Conservation (phyloP, 30 jellyfish, hydroid and myxozoan species). For the Aurelia sp. region DNA sequence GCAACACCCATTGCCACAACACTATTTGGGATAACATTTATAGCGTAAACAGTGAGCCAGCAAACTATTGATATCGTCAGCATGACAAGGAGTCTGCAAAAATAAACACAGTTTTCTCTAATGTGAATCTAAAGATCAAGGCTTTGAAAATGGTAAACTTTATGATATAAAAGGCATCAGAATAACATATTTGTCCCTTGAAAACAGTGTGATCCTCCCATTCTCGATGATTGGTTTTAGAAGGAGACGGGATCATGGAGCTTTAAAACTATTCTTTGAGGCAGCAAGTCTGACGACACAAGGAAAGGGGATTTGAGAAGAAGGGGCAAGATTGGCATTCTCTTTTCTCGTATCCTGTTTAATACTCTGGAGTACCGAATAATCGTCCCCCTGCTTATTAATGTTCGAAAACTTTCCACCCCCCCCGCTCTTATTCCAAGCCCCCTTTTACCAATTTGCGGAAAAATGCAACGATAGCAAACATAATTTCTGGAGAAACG, state of each 20-base stretch:
- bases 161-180: no score
- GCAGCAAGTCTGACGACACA: constrained; percentile 38
- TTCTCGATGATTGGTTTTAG: background rate
- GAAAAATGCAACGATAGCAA: no score
- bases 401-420: no score
- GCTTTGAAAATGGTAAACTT: background rate
- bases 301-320: constrained; percentile 20
- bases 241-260: background rate
- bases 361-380: no score
- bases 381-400: no score
- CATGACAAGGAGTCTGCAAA: background rate
- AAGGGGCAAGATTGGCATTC: background rate
- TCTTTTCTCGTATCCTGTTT: no score
- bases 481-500: no score
- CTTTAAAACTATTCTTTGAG: background rate
- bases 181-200: no score
- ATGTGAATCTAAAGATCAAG: background rate
- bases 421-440: no score
- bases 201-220: no score
- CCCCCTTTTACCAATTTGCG: no score
- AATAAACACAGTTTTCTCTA: background rate
- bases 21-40: background rate
- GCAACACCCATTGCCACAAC: background rate
- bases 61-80: constrained; percentile 10
- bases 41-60: background rate